phyloP scores from a whole-genome alignment of 2,888 invertebrate species.

The Pyrochroa serraticornis region DNA sequence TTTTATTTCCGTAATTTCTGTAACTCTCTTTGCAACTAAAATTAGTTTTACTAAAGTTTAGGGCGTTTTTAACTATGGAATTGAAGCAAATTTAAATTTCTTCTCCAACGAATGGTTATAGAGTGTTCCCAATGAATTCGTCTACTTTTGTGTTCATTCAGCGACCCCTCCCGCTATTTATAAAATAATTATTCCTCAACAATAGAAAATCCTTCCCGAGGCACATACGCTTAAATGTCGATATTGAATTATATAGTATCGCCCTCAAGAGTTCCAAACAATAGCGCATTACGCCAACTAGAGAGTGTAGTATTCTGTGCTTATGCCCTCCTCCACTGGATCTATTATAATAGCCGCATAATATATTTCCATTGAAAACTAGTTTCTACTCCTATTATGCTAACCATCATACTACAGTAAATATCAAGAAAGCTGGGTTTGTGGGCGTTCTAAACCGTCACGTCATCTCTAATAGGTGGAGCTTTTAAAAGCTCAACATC shows the following conservation, averaged over 20 bases:
- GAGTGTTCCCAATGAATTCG: too few species aligned
- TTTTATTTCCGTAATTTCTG: too few species aligned
- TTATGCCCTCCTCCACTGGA: constrained; percentile 41
- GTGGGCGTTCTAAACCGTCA: constrained; percentile 40
- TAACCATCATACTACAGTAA: constrained; percentile 55
- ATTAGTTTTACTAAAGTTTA: too few species aligned
- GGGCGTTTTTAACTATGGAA: too few species aligned
- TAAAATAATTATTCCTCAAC: background rate
- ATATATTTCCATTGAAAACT: constrained; percentile 57
- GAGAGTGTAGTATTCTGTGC: constrained; percentile 28
- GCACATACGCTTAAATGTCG: constrained; percentile 23
- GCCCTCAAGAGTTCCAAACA: constrained; percentile 42
- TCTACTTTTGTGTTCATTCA: too few species aligned
- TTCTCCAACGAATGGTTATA: too few species aligned
- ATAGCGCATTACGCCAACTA: constrained; percentile 37
- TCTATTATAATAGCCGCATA: constrained; percentile 51
- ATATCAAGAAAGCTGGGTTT: constrained; percentile 47
- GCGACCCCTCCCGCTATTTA: too few species aligned
- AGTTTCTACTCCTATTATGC: constrained; percentile 57
- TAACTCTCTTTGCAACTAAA: too few species aligned
- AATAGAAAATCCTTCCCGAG: constrained; percentile 24
- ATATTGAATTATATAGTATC: constrained; percentile 44
- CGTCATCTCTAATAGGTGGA: constrained; percentile 41
- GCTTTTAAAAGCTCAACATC: constrained; percentile 21
- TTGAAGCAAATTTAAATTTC: too few species aligned